Evolutionary conservation across 2,797 vertebrate genomes (phyloP).

Genomic region (Rhodeus uyekii): DNA sequence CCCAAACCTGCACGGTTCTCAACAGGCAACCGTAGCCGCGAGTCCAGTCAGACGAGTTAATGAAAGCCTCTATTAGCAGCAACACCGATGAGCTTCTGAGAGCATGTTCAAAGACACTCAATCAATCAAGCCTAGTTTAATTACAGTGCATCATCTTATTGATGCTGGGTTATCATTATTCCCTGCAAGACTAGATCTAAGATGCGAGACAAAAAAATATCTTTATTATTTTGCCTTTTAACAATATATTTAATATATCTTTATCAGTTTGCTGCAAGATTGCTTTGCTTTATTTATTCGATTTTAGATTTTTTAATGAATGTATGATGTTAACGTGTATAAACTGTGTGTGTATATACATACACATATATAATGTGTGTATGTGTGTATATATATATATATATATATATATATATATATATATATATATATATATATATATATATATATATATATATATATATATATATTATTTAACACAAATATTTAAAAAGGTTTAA

Average conservation of each 20-base stretch:
- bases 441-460: too few species aligned
- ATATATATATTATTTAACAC: too few species aligned
- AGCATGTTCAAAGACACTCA: constrained; percentile 51
- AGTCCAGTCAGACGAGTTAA: constrained; percentile 41
- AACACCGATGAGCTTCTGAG: constrained; percentile 52
- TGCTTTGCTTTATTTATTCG: neutral
- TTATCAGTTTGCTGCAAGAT: neutral
- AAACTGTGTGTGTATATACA: too few species aligned
- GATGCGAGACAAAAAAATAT: neutral
- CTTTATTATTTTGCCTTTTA: neutral
- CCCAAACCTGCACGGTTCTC: constrained; percentile 4
- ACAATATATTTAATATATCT: neutral
- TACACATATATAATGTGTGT: too few species aligned
- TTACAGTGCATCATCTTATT: constrained; percentile 43
- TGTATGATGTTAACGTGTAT: too few species aligned
- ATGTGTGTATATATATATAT: too few species aligned
- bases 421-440: too few species aligned
- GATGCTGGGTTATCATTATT: neutral
- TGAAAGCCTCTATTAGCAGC: constrained; percentile 55
- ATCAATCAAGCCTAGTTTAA: constrained; percentile 62
- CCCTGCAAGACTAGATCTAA: neutral
- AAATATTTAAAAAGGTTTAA: too few species aligned
- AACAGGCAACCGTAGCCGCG: constrained; percentile 14
- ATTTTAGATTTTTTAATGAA: neutral
- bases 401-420: too few species aligned